A percentile compares a stretch with the other conserved stretches of the same genome.
Evolutionary conservation across 2,113 vertebrate genomes (phyloP).

Genomic region (Elanoides forficatus): DNA sequence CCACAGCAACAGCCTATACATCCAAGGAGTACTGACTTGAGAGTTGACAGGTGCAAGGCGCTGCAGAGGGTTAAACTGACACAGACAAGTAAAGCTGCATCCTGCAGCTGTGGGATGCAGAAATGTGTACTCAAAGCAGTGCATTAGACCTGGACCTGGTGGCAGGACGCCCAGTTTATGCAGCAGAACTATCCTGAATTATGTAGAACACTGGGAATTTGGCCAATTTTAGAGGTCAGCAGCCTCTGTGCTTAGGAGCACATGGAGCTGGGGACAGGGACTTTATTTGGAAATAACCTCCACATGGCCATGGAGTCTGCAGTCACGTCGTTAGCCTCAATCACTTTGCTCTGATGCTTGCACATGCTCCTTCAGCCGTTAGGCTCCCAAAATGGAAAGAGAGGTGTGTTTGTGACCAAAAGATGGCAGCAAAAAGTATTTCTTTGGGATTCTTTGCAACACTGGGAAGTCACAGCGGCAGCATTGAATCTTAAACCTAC

Average conservation of each 20-base stretch:
- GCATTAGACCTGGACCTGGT: not conserved
- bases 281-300: slow-evolving; percentile 12
- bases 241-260: not conserved
- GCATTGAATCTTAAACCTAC: not conserved
- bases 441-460: not conserved
- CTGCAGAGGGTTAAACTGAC: not conserved
- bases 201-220: slow-evolving; percentile 36
- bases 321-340: not conserved
- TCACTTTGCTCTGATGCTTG: not conserved
- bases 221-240: slow-evolving; percentile 45
- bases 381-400: not conserved
- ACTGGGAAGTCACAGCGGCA: not conserved
- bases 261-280: slow-evolving; percentile 1
- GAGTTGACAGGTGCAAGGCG: not conserved
- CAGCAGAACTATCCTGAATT: slow-evolving; percentile 50
- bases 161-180: slow-evolving; percentile 47
- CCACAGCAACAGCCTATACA: not conserved
- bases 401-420: slow-evolving; percentile 35
- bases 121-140: not conserved
- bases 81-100: not conserved
- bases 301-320: not conserved
- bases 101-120: not conserved
- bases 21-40: not conserved
- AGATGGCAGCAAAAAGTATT: slow-evolving; percentile 65
- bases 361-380: slow-evolving; percentile 15